phyloP scores from a whole-genome alignment of 2,113 vertebrate species.

The Micromys minutus region DNA sequence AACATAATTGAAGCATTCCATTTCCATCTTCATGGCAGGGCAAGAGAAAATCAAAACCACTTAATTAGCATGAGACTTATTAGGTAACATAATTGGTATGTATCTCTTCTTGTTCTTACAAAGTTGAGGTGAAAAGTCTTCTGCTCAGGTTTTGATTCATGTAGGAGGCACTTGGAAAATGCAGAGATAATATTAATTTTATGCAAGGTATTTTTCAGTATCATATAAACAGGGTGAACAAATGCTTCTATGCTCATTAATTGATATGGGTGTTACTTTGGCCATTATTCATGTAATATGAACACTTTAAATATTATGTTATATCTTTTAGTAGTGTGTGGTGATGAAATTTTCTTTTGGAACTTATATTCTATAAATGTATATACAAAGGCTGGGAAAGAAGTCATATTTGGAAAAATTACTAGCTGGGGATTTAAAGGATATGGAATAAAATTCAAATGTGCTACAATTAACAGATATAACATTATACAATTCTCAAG shows the following conservation, averaged over 20 bases:
- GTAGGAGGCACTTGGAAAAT: background rate
- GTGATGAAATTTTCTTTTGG: background rate
- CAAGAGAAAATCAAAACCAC: background rate
- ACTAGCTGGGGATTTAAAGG: constrained; percentile 32
- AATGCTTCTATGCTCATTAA: background rate
- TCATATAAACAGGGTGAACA: background rate
- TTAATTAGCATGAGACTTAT: background rate
- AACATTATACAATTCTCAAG: constrained; percentile 50
- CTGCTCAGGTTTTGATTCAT: background rate
- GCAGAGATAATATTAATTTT: background rate
- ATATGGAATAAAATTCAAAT: constrained; percentile 45
- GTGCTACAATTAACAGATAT: constrained; percentile 40
- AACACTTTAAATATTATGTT: background rate
- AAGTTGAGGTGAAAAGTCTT: background rate
- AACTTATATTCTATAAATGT: background rate
- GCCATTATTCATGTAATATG: background rate
- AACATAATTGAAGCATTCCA: background rate
- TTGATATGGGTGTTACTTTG: background rate
- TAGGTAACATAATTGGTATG: background rate
- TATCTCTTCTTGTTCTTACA: background rate
- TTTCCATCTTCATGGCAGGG: background rate
- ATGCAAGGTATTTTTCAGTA: background rate
- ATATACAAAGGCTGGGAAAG: background rate
- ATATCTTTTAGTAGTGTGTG: background rate
- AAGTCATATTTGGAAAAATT: background rate